phyloP scores from a whole-genome alignment of 2,888 invertebrate species.

The Parnassius smintheus region DNA sequence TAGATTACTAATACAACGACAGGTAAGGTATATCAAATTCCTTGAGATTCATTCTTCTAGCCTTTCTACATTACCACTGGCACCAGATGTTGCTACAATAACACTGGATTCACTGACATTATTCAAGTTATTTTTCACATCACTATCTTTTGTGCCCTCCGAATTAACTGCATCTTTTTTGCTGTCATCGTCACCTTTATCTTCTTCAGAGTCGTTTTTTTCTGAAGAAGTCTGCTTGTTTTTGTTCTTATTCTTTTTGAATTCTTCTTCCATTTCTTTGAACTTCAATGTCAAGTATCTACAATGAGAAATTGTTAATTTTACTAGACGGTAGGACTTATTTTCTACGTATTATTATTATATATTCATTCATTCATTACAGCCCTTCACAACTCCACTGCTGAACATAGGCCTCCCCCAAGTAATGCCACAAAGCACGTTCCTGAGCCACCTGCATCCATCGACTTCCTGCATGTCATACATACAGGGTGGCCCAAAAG shows the following conservation, averaged over 20 bases:
- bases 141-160: conserved; percentile 31
- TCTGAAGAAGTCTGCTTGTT: conserved; percentile 32
- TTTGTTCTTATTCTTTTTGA: conserved; percentile 85
- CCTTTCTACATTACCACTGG: conserved; percentile 68
- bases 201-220: conserved; percentile 48
- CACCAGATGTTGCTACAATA: conserved; percentile 60
- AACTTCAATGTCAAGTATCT: conserved; percentile 92
- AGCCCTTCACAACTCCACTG: too few species aligned
- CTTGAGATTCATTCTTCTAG: conserved; percentile 43
- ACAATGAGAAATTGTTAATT: conserved; percentile 19
- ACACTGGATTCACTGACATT: conserved; percentile 60
- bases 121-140: conserved; percentile 36
- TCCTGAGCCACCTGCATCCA: too few species aligned
- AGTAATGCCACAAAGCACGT: too few species aligned
- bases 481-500: too few species aligned
- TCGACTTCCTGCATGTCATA: too few species aligned
- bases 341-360: too few species aligned
- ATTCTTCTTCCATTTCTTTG: conserved; percentile 92
- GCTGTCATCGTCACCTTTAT: conserved; percentile 34
- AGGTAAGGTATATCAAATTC: too few species aligned
- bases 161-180: conserved; percentile 17
- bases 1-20: background rate
- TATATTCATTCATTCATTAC: too few species aligned
- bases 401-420: too few species aligned
- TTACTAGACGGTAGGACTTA: too few species aligned